Evolutionary conservation across 2,888 invertebrate species (phyloP).

Genomic region (Mesorhabditis spiculigera): DNA sequence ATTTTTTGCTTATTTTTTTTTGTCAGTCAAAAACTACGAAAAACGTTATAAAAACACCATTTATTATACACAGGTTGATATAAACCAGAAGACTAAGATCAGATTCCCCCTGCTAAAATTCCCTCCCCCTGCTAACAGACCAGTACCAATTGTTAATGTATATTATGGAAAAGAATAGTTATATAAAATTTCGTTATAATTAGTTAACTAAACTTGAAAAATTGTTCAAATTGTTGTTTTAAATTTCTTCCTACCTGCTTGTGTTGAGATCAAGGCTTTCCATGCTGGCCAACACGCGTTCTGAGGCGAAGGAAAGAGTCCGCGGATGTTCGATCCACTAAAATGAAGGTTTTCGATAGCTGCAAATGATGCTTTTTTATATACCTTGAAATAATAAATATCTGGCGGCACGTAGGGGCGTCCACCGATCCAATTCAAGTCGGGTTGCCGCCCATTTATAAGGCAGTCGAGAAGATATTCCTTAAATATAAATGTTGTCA

Average conservation of each 20-base stretch:
- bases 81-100: neutral
- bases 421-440: slow-evolving; percentile 56
- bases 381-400: slow-evolving; percentile 56
- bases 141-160: neutral
- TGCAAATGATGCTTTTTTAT: no score
- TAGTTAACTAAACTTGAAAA: neutral
- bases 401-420: slow-evolving; percentile 56
- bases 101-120: neutral
- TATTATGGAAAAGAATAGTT: slow-evolving; percentile 5
- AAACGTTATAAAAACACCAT: neutral
- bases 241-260: slow-evolving; percentile 24
- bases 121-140: no score
- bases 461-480: slow-evolving; percentile 58
- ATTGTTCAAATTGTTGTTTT: neutral
- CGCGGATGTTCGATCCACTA: slow-evolving; percentile 59
- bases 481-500: slow-evolving; percentile 18
- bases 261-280: slow-evolving; percentile 57
- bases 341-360: slow-evolving; percentile 8
- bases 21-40: neutral
- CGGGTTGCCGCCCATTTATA: slow-evolving; percentile 56
- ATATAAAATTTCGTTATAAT: neutral
- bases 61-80: neutral
- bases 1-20: no score
- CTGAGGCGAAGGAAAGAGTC: slow-evolving; percentile 55
- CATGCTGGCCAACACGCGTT: slow-evolving; percentile 55